These are phyloP conservation scores for Drosophila acutilabella DNA, from an alignment of 2,888 invertebrate genomes.

Conservation along the genomic window DNA sequence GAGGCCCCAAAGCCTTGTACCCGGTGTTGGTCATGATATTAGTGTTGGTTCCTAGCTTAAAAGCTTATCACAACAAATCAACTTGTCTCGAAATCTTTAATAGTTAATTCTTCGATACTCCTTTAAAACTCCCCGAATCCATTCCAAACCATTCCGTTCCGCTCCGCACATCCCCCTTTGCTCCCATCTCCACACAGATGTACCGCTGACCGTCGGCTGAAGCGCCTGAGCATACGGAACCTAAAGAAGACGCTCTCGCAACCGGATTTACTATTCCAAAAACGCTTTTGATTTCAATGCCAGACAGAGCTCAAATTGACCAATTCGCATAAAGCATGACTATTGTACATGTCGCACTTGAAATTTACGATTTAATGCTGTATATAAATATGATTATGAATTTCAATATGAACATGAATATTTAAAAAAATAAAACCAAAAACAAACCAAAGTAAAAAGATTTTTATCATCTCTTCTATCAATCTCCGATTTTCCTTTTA, in stretches of 20 bases:
- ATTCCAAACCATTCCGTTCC: constrained; percentile 24
- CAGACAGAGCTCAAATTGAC: constrained; percentile 22
- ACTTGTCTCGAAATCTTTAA: constrained; percentile 35
- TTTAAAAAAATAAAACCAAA: background rate
- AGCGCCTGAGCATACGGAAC: constrained; percentile 75
- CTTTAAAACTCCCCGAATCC: constrained; percentile 15
- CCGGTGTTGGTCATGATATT: constrained; percentile 37
- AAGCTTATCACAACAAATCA: constrained; percentile 18
- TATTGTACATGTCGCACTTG: constrained; percentile 38
- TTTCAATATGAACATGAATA: background rate
- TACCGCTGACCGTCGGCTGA: constrained; percentile 73
- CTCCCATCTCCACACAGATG: constrained; percentile 61
- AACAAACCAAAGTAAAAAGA: background rate
- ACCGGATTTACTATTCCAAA: constrained; percentile 81
- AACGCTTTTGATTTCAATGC: constrained; percentile 68
- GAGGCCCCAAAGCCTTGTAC: constrained; percentile 26
- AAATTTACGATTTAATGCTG: constrained; percentile 32
- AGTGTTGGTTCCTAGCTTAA: constrained; percentile 32
- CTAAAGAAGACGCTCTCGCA: constrained; percentile 82
- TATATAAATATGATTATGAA: constrained; percentile 11
- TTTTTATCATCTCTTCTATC: too few species aligned
- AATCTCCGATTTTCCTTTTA: too few species aligned
- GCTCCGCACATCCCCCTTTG: background rate
- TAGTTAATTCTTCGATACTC: constrained; percentile 16
- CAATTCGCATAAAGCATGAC: constrained; percentile 18